Percentiles rank a stretch among this genome's conserved stretches.
Conservation (phyloP, 2,797 vertebrate species). For the Phataginus tetradactyla region DNA sequence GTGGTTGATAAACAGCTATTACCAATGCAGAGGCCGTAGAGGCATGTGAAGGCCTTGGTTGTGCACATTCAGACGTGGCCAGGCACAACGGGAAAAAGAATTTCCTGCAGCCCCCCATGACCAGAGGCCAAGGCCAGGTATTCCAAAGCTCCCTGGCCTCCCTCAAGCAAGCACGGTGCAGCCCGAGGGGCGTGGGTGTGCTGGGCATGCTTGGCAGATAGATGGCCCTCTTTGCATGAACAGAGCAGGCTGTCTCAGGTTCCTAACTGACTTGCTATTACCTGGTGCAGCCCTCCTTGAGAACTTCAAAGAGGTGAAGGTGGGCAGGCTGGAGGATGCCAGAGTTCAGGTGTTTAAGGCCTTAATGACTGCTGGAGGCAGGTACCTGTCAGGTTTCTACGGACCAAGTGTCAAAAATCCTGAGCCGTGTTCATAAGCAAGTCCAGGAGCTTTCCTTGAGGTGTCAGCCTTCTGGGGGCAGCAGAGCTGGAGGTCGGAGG, state of each 20-base stretch:
- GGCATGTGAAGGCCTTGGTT: too few species aligned
- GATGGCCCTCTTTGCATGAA: neutral
- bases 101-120: neutral
- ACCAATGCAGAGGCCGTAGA: neutral
- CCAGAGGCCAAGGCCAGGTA: neutral
- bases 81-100: neutral
- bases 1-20: too few species aligned
- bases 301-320: neutral
- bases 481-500: neutral
- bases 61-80: neutral
- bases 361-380: too few species aligned
- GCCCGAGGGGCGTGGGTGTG: fast-evolving
- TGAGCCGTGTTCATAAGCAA: neutral
- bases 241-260: neutral
- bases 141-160: neutral
- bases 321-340: neutral
- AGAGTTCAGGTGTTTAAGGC: neutral
- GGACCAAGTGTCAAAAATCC: neutral
- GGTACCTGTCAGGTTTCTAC: neutral
- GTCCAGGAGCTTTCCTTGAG: neutral
- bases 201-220: neutral
- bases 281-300: neutral
- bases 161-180: neutral
- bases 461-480: neutral
- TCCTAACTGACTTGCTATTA: neutral